These are phyloP conservation scores for Drosophila leonis DNA, from an alignment of 2,888 invertebrate genomes.

Conservation along the genomic window DNA sequence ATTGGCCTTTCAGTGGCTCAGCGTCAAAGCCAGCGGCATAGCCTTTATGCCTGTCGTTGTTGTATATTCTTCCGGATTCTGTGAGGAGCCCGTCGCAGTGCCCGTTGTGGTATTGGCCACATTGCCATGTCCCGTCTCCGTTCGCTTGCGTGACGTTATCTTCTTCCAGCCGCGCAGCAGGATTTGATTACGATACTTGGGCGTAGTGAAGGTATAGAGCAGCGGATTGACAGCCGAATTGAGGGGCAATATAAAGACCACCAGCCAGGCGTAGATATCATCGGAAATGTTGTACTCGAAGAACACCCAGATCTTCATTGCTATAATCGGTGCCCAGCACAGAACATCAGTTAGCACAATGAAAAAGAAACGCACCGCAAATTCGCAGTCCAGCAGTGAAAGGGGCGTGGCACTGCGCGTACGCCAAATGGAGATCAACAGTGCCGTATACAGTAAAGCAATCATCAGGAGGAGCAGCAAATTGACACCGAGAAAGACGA, in stretches of 20 bases:
- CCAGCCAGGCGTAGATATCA: constrained; percentile 88
- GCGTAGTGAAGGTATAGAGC: constrained; percentile 89
- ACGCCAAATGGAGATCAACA: constrained; percentile 88
- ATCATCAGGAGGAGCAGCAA: constrained; percentile 87
- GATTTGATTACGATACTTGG: constrained; percentile 88
- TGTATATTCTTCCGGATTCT: constrained; percentile 80
- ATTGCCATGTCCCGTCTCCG: constrained; percentile 81
- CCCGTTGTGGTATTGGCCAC: constrained; percentile 81
- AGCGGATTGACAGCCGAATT: constrained; percentile 89
- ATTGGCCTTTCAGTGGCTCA: constrained; percentile 41
- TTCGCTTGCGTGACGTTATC: constrained; percentile 83
- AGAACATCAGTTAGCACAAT: constrained; percentile 90
- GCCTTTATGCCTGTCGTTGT: constrained; percentile 46
- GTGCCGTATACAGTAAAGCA: constrained; percentile 87
- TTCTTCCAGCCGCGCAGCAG: constrained; percentile 85
- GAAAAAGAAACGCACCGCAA: constrained; percentile 89
- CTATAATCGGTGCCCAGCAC: constrained; percentile 90
- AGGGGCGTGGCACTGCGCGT: constrained; percentile 88
- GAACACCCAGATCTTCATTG: constrained; percentile 88
- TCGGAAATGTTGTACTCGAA: constrained; percentile 87
- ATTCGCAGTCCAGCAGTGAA: constrained; percentile 88
- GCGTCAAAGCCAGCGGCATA: constrained; percentile 67
- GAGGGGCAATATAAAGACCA: constrained; percentile 89
- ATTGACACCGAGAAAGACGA: constrained; percentile 90
- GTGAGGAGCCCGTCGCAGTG: constrained; percentile 83